Percentiles rank a stretch among this genome's conserved stretches.
Conservation (phyloP, 2,113 vertebrate genomes). For the Megaptera novaeangliae region DNA sequence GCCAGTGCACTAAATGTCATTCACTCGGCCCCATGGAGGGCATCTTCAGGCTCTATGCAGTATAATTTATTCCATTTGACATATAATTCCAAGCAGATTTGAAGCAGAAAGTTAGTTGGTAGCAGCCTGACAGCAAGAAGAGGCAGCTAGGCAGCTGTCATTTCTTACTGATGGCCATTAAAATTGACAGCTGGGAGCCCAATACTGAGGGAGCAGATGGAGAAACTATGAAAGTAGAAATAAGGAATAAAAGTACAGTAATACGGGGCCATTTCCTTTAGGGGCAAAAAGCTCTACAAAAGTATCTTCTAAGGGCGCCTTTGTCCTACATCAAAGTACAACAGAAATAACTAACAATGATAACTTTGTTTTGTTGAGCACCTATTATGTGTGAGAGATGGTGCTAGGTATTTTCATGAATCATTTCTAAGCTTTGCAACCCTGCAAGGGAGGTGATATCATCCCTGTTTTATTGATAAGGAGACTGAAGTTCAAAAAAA, state of each 20-base stretch:
- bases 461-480: background rate
- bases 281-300: background rate
- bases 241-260: background rate
- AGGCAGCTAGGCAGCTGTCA: slow-evolving; percentile 36
- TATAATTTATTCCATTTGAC: slow-evolving; percentile 61
- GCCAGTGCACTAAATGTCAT: background rate
- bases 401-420: background rate
- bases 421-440: background rate
- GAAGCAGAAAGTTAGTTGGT: slow-evolving; percentile 48
- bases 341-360: background rate
- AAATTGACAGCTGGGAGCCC: background rate
- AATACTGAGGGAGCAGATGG: background rate
- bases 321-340: background rate
- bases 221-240: background rate
- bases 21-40: background rate
- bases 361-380: background rate
- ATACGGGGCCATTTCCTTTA: background rate
- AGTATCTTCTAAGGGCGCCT: background rate
- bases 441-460: background rate
- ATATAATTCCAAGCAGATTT: slow-evolving; percentile 67
- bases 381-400: background rate
- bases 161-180: background rate
- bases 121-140: slow-evolving; percentile 33
- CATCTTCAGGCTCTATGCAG: background rate
- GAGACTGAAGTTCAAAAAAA: background rate